Evolutionary conservation across 2,888 invertebrate genomes (phyloP).

Genomic region (Tethea ocularis): DNA sequence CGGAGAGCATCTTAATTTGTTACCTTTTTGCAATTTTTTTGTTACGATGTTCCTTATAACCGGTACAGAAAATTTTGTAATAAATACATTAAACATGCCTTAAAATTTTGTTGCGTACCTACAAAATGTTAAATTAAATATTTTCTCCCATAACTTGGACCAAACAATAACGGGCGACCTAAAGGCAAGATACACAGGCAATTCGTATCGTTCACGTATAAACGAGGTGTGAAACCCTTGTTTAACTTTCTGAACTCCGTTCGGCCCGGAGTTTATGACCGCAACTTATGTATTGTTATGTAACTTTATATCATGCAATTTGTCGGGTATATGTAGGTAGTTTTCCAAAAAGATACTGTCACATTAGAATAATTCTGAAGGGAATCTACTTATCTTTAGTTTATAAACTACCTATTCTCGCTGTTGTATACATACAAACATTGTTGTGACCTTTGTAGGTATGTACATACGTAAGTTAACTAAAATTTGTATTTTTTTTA

Average conservation of each 20-base stretch:
- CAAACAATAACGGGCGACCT: background rate
- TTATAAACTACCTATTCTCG: background rate
- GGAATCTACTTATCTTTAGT: background rate
- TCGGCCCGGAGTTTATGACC: background rate
- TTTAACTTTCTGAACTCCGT: slow-evolving; percentile 1
- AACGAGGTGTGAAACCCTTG: background rate
- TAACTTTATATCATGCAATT: background rate
- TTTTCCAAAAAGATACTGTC: background rate
- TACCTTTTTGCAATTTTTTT: too few relatives aligned
- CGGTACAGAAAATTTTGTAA: too few relatives aligned
- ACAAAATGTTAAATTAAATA: background rate
- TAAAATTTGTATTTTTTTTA: too few relatives aligned
- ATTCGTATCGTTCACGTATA: background rate
- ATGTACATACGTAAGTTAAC: background rate
- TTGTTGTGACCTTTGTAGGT: background rate
- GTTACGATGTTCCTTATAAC: too few relatives aligned
- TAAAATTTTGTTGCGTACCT: too few relatives aligned
- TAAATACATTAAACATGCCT: too few relatives aligned
- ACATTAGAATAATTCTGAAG: background rate
- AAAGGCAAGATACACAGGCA: background rate
- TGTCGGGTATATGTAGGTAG: background rate
- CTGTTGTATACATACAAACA: background rate
- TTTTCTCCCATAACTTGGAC: background rate
- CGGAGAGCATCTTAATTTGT: too few relatives aligned
- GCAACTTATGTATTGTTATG: background rate